Conservation (phyloP, 1,140 invertebrate genomes). For the Anoplolepis gracilipes region DNA sequence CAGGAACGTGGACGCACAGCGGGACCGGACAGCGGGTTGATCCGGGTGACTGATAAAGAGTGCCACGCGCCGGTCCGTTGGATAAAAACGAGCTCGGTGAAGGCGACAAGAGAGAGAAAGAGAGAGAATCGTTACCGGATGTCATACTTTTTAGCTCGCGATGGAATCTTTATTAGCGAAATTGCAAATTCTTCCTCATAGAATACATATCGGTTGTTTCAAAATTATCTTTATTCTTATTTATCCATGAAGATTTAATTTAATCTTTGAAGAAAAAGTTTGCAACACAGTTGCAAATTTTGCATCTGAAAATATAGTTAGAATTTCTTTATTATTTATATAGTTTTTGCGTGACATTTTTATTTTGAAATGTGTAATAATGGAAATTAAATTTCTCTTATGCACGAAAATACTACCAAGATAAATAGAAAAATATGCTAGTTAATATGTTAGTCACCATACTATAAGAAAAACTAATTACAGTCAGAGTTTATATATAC, state of each 20-base stretch:
- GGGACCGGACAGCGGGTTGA: conserved; percentile 65
- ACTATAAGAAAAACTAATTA: conserved; percentile 1
- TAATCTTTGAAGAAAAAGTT: neutral
- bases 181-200: neutral
- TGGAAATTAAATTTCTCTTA: neutral
- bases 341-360: neutral
- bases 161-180: neutral
- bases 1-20: conserved; percentile 56
- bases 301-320: neutral
- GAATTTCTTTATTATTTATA: neutral
- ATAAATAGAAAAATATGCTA: neutral
- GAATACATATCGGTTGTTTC: neutral
- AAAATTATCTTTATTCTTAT: neutral
- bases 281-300: no score
- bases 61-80: conserved; percentile 74
- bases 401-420: neutral
- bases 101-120: conserved; percentile 54
- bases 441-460: neutral
- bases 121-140: neutral
- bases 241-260: neutral
- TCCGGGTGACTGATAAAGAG: conserved; percentile 79
- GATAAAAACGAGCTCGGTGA: conserved; percentile 69
- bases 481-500: neutral
- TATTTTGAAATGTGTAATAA: neutral
- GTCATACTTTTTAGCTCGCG: neutral